Evolutionary conservation across 1,140 invertebrate genomes (phyloP).

Genomic region (Drosophila suzukii): DNA sequence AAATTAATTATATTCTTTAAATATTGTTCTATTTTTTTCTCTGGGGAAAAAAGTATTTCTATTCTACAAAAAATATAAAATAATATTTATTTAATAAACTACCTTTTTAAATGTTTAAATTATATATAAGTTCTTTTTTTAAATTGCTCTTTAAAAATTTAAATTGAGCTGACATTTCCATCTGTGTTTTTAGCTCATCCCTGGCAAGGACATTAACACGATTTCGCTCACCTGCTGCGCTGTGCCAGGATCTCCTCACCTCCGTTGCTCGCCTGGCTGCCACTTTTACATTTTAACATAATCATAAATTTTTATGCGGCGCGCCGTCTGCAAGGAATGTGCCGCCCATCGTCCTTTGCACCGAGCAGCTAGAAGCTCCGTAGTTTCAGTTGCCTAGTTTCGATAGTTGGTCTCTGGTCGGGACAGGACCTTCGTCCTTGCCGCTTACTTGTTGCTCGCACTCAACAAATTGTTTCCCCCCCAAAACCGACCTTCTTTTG

Average conservation of each 20-base stretch:
- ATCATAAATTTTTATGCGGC: constrained; percentile 83
- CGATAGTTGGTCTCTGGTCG: constrained; percentile 62
- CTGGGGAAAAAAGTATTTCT: no score
- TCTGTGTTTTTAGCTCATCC: constrained; percentile 9
- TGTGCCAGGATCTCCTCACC: constrained; percentile 14
- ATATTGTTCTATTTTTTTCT: not conserved
- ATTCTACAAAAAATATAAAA: no score
- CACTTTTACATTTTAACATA: constrained; percentile 83
- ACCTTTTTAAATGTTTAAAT: no score
- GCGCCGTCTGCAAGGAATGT: constrained; percentile 69
- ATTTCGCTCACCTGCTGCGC: constrained; percentile 76
- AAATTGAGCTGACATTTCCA: no score
- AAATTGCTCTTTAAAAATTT: no score
- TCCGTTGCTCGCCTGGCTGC: constrained; percentile 43
- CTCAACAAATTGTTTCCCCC: constrained; percentile 72
- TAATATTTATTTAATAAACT: no score
- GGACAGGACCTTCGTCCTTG: constrained; percentile 29
- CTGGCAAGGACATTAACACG: constrained; percentile 69
- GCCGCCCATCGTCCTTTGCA: not conserved
- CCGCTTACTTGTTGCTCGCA: constrained; percentile 73
- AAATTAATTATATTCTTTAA: not conserved
- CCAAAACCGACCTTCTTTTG: constrained; percentile 32
- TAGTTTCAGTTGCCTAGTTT: constrained; percentile 61
- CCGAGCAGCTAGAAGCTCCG: not conserved
- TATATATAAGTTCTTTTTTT: no score